A percentile compares a stretch with the other conserved stretches of the same genome.
These are phyloP conservation scores for Misgurnus anguillicaudatus DNA, from an alignment of 2,113 vertebrate species.

Conservation along the genomic window DNA sequence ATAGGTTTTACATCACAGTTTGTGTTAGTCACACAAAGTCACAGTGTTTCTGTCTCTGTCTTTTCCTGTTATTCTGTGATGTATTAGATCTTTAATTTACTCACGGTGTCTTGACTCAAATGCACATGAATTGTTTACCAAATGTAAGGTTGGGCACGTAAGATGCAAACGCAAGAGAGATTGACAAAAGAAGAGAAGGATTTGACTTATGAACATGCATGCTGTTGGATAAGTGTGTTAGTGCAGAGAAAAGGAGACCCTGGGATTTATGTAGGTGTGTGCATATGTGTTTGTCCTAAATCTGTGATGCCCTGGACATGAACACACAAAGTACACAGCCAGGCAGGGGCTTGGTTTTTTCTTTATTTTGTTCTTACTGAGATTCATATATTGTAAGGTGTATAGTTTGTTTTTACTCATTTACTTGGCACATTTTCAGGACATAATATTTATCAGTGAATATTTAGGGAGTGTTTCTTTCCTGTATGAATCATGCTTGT, in stretches of 20 bases:
- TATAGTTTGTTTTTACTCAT: constrained; percentile 8
- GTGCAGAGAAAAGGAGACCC: constrained; percentile 11
- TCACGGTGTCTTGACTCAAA: not conserved
- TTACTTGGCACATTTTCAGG: not conserved
- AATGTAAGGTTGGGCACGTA: not conserved
- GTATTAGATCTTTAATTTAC: not conserved
- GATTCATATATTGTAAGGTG: too few species aligned
- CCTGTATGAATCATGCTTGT: constrained; percentile 33
- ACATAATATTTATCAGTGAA: not conserved
- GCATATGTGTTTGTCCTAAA: not conserved
- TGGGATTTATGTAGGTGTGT: not conserved
- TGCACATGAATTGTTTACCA: not conserved
- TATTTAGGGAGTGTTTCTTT: not conserved
- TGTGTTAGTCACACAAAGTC: not conserved
- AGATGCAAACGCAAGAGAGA: not conserved
- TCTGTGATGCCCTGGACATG: not conserved
- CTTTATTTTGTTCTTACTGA: not conserved
- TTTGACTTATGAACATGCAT: not conserved
- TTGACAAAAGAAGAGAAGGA: not conserved
- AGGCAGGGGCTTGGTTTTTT: not conserved
- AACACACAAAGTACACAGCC: not conserved
- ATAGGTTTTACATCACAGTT: constrained; percentile 11
- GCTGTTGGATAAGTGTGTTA: not conserved
- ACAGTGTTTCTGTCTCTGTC: not conserved
- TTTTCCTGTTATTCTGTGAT: not conserved